These are phyloP conservation scores for Coecobrya sp. DNA, from an alignment of 2,888 invertebrate species.

Conservation along the genomic window DNA sequence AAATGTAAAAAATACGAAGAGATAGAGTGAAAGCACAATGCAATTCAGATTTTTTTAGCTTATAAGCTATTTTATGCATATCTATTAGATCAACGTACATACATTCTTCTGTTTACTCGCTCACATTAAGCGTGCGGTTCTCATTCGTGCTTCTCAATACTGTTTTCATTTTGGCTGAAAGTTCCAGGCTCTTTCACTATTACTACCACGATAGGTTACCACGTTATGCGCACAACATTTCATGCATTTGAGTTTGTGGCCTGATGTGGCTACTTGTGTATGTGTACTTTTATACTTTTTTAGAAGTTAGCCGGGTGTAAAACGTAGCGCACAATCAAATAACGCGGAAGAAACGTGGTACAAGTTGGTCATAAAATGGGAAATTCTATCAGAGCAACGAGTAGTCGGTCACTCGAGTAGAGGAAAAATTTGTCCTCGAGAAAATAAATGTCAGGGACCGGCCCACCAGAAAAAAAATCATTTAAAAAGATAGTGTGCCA, in stretches of 20 bases:
- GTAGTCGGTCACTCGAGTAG: constrained; percentile 31
- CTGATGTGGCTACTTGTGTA: not conserved
- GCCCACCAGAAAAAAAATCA: constrained; percentile 14
- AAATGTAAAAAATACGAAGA: too few relatives aligned
- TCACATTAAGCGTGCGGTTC: not conserved
- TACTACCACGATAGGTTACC: not conserved
- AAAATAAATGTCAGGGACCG: constrained; percentile 19
- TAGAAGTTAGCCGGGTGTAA: not conserved
- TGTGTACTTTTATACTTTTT: not conserved
- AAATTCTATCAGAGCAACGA: constrained; percentile 20
- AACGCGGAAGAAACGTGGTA: not conserved
- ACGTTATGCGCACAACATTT: not conserved
- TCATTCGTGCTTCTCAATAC: not conserved
- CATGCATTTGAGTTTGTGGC: not conserved
- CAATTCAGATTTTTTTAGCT: too few relatives aligned
- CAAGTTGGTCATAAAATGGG: constrained; percentile 26
- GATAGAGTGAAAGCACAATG: too few relatives aligned
- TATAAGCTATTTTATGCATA: too few relatives aligned
- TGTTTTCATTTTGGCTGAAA: constrained; percentile 54
- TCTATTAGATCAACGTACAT: not conserved
- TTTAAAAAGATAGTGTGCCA: constrained; percentile 40
- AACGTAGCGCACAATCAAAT: constrained; percentile 26
- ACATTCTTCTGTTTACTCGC: not conserved
- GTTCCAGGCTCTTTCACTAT: constrained; percentile 12
- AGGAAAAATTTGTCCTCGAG: constrained; percentile 25